Evolutionary conservation across 37 sponge, comb jelly and placozoan species (phyloP), one percentile per base, ranked within the genome.

Genomic region (Mnemiopsis leidyi): DNA sequence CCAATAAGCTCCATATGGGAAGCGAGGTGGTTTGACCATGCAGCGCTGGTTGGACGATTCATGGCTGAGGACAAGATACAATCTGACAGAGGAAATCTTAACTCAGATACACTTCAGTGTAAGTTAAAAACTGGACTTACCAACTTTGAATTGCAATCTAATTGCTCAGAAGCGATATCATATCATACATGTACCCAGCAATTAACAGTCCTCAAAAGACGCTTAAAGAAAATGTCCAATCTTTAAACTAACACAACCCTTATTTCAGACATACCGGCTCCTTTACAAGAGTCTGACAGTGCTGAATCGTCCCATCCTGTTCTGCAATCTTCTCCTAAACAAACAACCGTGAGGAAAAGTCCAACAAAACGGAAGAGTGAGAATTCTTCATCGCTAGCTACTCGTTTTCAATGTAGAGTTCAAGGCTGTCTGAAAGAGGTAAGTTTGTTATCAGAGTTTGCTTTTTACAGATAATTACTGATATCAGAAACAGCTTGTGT

Each of bases 1-100:
- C 79, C 79, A 32, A 77, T 77, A 26, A 77, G 79, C 36, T 77
- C 90, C 0, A 40, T 85, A 21, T 85, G 90, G 90, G 90, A 85
- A 21, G 5, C n/a, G 0, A 85, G 61, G 23, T 85, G 90, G 90
- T 39, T 85, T 28, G 90, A 85, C 21, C 90, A 85, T 29, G 90
- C 90, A 32, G 90, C 90, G 3, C 40, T 32, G 0, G 23, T 85
- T 25, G 90, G 90, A 1, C 90, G 90, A 2, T 35, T 40, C 24
- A 85, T 85, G 90, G 90, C 90, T 9, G 36, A 85, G 90, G 90
- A 85, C 48, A 85, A 40, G 61, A 23, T 85, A 16, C 40, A 40
- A 7, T 85, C 61, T 0, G 90, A 85, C 20, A 5, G 13, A 13
- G 61, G 13, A 5, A 13, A 5, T 18, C 9, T 13, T 13, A 13